These are phyloP conservation scores for Herminia tarsipennalis DNA, from an alignment of 2,888 invertebrate species.

Conservation along the genomic window DNA sequence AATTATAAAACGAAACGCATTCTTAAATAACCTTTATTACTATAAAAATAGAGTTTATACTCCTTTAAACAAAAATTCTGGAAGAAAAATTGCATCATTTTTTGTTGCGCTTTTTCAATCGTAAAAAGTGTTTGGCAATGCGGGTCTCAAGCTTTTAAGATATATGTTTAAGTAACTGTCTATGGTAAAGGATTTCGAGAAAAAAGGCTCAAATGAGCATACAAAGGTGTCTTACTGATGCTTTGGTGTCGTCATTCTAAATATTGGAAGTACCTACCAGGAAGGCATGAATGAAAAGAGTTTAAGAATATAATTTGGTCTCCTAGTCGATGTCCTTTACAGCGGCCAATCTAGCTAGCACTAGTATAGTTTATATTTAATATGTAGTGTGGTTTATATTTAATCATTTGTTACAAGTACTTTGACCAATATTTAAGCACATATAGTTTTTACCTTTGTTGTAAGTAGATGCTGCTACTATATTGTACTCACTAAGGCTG, in stretches of 20 bases:
- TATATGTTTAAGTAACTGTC: conserved; percentile 11
- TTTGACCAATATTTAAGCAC: too few relatives aligned
- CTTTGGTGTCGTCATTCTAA: background rate
- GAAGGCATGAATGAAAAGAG: background rate
- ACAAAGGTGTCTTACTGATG: background rate
- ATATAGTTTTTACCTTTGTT: too few relatives aligned
- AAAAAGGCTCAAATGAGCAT: conserved; percentile 1
- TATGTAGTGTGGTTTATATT: too few relatives aligned
- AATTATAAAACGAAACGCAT: conserved; percentile 15
- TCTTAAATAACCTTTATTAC: rapidly evolving
- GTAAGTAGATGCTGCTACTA: too few relatives aligned
- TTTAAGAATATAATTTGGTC: background rate
- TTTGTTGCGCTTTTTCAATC: conserved; percentile 13
- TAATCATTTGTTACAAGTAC: too few relatives aligned
- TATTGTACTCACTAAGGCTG: too few relatives aligned
- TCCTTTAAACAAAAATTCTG: background rate
- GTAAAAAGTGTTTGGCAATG: conserved; percentile 30
- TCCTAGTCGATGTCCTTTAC: background rate
- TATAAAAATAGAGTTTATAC: background rate
- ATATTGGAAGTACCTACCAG: background rate
- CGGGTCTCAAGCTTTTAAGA: conserved; percentile 27
- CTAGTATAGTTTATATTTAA: too few relatives aligned
- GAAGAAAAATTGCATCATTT: conserved; percentile 19
- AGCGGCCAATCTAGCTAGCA: too few relatives aligned
- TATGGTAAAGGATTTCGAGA: conserved; percentile 28